Percentiles rank a stretch among this genome's conserved stretches.
Evolutionary conservation across 2,888 invertebrate species (phyloP).

Genomic region (Rhodophaea formosa): DNA sequence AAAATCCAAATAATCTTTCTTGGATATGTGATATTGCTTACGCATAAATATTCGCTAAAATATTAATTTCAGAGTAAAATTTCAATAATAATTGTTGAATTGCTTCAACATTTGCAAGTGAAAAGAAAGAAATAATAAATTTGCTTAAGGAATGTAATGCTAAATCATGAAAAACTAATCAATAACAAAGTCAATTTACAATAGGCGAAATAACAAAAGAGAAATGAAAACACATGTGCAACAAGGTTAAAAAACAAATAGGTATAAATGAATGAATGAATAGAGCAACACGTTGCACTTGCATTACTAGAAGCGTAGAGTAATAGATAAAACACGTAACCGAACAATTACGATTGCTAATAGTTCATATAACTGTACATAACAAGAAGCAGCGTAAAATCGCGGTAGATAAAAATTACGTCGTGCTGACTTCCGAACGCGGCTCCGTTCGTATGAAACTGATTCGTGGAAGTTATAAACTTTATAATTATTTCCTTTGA

Average conservation of each 20-base stretch:
- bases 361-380: constrained; percentile 9
- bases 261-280: constrained; percentile 7
- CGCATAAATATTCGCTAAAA: too few relatives aligned
- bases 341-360: constrained; percentile 1
- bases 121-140: too few relatives aligned
- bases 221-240: not conserved
- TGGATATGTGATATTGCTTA: too few relatives aligned
- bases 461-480: not conserved
- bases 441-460: constrained; percentile 4
- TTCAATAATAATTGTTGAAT: too few relatives aligned
- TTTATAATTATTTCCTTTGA: not conserved
- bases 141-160: too few relatives aligned
- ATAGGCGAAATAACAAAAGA: not conserved
- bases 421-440: not conserved
- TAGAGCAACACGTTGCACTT: not conserved
- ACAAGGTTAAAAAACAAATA: not conserved
- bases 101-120: too few relatives aligned
- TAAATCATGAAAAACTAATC: not conserved
- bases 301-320: constrained; percentile 1
- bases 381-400: not conserved
- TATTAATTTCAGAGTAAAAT: too few relatives aligned
- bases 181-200: not conserved
- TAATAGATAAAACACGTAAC: constrained; percentile 19
- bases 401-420: constrained; percentile 10
- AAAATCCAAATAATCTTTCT: too few relatives aligned